Percentiles rank a stretch among this genome's conserved stretches.
These are phyloP conservation scores for Panthera leo DNA, from an alignment of 2,113 vertebrate species.

Conservation along the genomic window DNA sequence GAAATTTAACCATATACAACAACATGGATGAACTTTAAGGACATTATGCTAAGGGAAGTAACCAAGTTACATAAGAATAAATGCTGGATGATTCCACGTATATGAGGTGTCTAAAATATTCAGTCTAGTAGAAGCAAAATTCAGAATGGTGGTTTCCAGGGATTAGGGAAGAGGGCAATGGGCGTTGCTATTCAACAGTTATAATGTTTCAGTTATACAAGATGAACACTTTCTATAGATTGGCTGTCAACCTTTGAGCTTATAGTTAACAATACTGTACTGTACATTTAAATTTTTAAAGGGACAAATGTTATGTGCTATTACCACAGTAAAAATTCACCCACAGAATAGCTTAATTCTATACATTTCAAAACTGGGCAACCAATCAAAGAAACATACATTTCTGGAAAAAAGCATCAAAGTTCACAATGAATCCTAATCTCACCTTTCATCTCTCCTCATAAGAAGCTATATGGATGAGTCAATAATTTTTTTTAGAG, in stretches of 20 bases:
- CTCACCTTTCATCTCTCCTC: neutral
- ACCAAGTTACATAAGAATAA: neutral
- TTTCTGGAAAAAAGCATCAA: neutral
- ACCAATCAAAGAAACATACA: neutral
- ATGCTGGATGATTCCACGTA: neutral
- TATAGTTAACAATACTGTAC: neutral
- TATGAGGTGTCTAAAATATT: neutral
- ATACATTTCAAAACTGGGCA: conserved; percentile 1
- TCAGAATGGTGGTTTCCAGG: too few species aligned
- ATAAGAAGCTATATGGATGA: neutral
- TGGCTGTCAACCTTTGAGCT: neutral
- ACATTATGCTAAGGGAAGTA: neutral
- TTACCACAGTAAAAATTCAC: neutral
- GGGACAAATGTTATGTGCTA: neutral
- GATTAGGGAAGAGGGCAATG: rapidly evolving
- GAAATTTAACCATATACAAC: neutral
- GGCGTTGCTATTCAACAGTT: neutral
- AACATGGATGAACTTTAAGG: neutral
- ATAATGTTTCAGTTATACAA: neutral
- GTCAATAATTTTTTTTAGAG: too few species aligned
- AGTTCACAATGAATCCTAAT: neutral
- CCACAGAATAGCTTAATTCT: neutral
- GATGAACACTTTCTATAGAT: neutral
- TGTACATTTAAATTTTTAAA: neutral
- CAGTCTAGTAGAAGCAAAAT: neutral